Base-by-base conservation (phyloP, 1,140 invertebrate genomes). In the Aphelenchoides fujianensis region DNA sequence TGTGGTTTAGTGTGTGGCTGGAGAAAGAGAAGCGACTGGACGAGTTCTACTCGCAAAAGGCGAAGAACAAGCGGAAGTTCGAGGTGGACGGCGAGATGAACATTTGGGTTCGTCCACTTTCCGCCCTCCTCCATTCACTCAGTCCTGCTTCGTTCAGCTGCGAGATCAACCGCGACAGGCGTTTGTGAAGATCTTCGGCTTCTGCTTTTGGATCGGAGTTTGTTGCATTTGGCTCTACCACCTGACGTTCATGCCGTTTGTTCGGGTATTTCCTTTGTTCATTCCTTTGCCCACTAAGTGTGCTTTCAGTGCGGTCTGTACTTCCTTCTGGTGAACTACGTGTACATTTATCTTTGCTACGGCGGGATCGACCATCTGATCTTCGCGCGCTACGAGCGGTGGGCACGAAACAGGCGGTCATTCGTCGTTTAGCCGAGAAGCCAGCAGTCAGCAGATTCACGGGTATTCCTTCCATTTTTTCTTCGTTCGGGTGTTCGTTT, bases 141-240 rank as follows among this genome's bases (percentile, higher is more conserved):
- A 0, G 34, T 2, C 12, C 30, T 16, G 30, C 64, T 28, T 28
- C 34, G 62, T 76, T 1, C 72, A 76, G 75, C 23, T 59, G 7
- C 74, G 41, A 31, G 79, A 84, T 34, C 37, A 70, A 19, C 62
- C 28, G 12, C 54, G 48, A 2, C 78, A 82, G n/a, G 36, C 36
- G 12, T 57, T 62, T 55, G 71, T 74, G 16, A 83, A 79, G 69
- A 27, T 83, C 2, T 83, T 81, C 55, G 78, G 79, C 23, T 82
- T 82, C 34, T 74, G 35, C 48, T 82, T 82, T 55, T 82, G 81
- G 81, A 31, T 80, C 35, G 62, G 57, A 30, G 80, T 82, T 1
- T 75, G 79, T 32, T 34, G 36, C n/a, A 69, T 83, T 31, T 82
- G 83, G 73, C 52, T 69, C 3, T 82, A 82, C 68, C 81, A 82